Evolutionary conservation across 2,797 vertebrate species (phyloP), one percentile per base, ranked within the genome.

Genomic region (Hafferia zeledoni): DNA sequence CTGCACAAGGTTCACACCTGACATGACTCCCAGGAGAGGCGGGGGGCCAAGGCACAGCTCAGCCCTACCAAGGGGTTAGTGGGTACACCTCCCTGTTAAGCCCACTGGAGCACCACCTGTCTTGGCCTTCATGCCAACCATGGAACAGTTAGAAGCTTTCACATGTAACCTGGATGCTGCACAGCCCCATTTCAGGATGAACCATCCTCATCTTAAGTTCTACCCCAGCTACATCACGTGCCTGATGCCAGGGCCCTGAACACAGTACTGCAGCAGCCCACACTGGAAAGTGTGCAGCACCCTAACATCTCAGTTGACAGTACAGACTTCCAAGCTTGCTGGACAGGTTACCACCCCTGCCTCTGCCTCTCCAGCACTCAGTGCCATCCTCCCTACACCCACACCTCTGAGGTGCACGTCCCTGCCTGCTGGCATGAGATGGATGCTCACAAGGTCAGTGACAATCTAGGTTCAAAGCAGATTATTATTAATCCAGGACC

Each of bases 91-190:
- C 64, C 17, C n/a, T 11, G 6, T 13, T 25, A 59, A 79, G 49
- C 10, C 49, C 67, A 43, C 47, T 41, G 22, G 17, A 79, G 27
- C 44, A 72, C 27, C 10, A 3, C 10, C 4, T 39, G 8, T 30
- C 52, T 31, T 15, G n/a, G 35, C 30, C 64, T 80, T 47, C 18
- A 2, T 15, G 13, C 11, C 72, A 1, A 0, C 2, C 3, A 14
- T 4, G 18, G 33, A 76, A 35, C 23, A 55, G 35, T 33, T 30
- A 5, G 12, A 28, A 1, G 13, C 53, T 15, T 18, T 12, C 71
- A 56, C 24, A 33, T 2, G 15, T 3, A 81, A 4, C 18, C 39
- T 30, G 18, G 25, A 10, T 10, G 17, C 41, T 46, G 15, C 52
- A 76, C 2, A 76, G 55, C 56, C 47, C 28, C 11, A 23, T 31